These are phyloP conservation scores for Cacatua alba DNA, from an alignment of 2,113 vertebrate species.

Conservation along the genomic window DNA sequence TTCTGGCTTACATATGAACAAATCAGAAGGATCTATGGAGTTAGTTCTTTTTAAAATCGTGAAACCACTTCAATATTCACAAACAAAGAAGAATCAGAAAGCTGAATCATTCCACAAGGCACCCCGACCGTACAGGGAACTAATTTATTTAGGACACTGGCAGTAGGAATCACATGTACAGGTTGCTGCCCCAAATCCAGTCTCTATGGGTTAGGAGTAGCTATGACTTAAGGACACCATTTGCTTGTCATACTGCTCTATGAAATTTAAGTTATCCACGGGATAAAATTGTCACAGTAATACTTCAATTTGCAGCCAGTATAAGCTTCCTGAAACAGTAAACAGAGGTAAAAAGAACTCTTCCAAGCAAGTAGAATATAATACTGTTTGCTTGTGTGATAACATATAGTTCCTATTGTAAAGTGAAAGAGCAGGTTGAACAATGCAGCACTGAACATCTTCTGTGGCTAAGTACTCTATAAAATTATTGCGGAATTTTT, in stretches of 20 bases:
- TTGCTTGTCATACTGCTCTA: not conserved
- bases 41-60: constrained; percentile 79
- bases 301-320: not conserved
- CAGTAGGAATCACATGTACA: not conserved
- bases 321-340: not conserved
- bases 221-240: not conserved
- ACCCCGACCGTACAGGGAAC: not conserved
- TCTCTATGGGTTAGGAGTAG: not conserved
- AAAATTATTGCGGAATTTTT: not conserved
- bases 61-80: not conserved
- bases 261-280: not conserved
- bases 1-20: constrained; percentile 90
- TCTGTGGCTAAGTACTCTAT: not conserved
- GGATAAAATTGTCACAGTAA: not conserved
- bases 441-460: not conserved
- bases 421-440: not conserved
- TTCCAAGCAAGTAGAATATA: not conserved
- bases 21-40: constrained; percentile 79
- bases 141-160: not conserved
- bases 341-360: not conserved
- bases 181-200: not conserved
- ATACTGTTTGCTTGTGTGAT: not conserved
- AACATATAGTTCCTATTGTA: not conserved
- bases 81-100: not conserved
- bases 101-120: not conserved